Percentiles rank a stretch among this genome's conserved stretches.
Evolutionary conservation across 2,113 vertebrate species (phyloP).

Genomic region (Aramus guarauna): DNA sequence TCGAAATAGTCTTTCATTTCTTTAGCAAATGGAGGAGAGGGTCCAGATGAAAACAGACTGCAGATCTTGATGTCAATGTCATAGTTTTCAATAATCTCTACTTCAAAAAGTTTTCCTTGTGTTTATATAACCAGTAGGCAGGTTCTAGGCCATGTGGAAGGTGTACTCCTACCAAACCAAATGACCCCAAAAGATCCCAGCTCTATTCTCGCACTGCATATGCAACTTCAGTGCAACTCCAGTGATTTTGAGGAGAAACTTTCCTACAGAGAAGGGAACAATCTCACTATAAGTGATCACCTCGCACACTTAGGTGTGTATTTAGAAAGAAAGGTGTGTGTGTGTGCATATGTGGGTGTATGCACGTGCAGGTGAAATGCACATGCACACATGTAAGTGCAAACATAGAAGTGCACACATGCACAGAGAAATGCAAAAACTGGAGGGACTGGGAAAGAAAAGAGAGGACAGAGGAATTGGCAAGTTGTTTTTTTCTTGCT

Average conservation of each 20-base stretch:
- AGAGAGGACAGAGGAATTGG: not conserved
- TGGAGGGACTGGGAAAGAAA: not conserved
- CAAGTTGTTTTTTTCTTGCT: not conserved
- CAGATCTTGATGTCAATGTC: not conserved
- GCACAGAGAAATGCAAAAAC: not conserved
- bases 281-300: not conserved
- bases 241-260: not conserved
- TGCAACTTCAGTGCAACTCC: not conserved
- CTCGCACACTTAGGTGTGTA: not conserved
- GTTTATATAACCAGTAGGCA: not conserved
- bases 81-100: not conserved
- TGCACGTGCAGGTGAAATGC: not conserved
- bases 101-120: not conserved
- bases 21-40: not conserved
- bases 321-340: not conserved
- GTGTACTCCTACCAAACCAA: not conserved
- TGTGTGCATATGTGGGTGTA: too few relatives aligned
- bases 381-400: not conserved
- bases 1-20: not conserved
- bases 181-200: not conserved
- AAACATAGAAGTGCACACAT: accelerated
- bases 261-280: not conserved
- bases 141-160: not conserved
- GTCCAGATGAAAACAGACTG: not conserved
- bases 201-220: not conserved